Evolutionary conservation across 2,113 vertebrate species (phyloP).

Genomic region (Colinus virginianus): DNA sequence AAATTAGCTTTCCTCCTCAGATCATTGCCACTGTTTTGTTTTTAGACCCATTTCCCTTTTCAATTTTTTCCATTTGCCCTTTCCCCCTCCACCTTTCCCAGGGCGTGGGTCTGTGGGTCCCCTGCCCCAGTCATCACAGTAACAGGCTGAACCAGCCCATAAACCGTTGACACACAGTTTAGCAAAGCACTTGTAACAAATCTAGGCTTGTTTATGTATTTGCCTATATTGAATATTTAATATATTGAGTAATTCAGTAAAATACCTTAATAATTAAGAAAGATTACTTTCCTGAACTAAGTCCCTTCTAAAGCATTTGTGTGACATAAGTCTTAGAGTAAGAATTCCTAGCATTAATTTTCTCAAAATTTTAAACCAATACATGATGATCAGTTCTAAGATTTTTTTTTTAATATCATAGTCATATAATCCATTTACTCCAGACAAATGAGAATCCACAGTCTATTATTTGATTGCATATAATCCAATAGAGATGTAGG

Average conservation of each 20-base stretch:
- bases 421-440: background rate
- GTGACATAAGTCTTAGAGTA: background rate
- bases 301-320: background rate
- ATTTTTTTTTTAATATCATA: background rate
- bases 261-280: too few species aligned
- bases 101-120: too few species aligned
- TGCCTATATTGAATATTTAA: background rate
- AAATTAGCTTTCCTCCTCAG: too few species aligned
- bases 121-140: too few species aligned
- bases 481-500: background rate
- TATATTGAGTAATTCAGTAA: too few species aligned
- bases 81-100: too few species aligned
- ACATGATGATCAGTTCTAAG: background rate
- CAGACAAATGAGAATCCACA: background rate
- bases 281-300: background rate
- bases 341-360: background rate
- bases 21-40: too few species aligned
- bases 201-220: background rate
- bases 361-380: background rate
- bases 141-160: too few species aligned
- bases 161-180: background rate
- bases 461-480: constrained; percentile 28
- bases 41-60: too few species aligned
- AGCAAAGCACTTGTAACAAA: background rate
- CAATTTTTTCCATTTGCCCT: too few species aligned